Conservation (phyloP, 1,140 invertebrate species). For the Geopemphigus sp. region DNA sequence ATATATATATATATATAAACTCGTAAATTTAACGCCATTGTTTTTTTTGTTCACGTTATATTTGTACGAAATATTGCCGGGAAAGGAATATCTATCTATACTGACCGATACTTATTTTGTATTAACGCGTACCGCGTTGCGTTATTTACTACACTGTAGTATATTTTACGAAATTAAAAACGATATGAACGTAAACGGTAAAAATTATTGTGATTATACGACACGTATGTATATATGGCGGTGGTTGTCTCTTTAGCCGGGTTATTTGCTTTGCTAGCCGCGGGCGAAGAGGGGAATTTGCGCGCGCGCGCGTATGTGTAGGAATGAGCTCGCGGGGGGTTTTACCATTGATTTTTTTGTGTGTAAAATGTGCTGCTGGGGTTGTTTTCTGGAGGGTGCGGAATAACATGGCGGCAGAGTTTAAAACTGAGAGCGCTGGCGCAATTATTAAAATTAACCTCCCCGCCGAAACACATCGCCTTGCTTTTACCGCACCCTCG, state of each 20-base stretch:
- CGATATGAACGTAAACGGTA: no score
- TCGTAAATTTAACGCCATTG: no score
- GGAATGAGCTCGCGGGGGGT: slow-evolving; percentile 39
- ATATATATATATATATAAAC: no score
- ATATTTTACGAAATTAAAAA: slow-evolving; percentile 3
- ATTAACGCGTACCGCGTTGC: no score
- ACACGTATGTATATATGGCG: neutral
- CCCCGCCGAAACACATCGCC: slow-evolving; percentile 5
- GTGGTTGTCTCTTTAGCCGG: neutral
- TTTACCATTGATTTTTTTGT: slow-evolving; percentile 46
- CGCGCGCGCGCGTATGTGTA: slow-evolving; percentile 18
- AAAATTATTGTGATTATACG: no score
- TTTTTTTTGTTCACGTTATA: no score
- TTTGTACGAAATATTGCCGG: no score
- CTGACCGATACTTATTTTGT: no score
- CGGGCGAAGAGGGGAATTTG: neutral
- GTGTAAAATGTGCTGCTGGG: slow-evolving; percentile 43
- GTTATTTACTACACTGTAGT: neutral
- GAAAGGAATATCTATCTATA: no score
- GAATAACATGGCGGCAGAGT: slow-evolving; percentile 43
- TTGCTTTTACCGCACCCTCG: neutral
- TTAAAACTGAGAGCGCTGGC: slow-evolving; percentile 49
- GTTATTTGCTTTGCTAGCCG: slow-evolving; percentile 9
- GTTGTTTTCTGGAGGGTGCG: slow-evolving; percentile 47
- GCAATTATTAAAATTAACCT: slow-evolving; percentile 50